Percentiles rank a stretch among this genome's conserved stretches.
Conservation (phyloP, 2,888 invertebrate genomes). For the Cephalotes varians region DNA sequence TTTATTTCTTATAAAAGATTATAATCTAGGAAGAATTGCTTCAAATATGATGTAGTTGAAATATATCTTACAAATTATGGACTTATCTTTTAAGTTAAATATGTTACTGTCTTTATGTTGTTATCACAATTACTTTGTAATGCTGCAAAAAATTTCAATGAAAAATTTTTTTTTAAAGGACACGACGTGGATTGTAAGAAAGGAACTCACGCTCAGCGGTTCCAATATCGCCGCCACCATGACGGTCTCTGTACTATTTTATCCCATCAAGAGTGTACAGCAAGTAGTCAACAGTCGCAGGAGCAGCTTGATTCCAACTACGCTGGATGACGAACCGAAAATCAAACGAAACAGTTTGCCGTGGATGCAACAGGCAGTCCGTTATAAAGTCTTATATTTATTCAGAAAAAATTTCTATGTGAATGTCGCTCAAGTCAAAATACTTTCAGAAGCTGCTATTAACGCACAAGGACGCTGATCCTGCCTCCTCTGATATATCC, state of each 20-base stretch:
- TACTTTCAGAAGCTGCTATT: conserved; percentile 81
- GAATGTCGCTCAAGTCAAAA: not conserved
- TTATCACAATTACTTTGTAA: not conserved
- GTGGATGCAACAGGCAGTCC: conserved; percentile 85
- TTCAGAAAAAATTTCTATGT: conserved; percentile 19
- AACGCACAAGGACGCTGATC: conserved; percentile 80
- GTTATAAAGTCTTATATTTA: conserved; percentile 55
- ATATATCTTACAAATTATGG: not conserved
- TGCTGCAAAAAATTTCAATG: not conserved
- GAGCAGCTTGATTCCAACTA: conserved; percentile 76
- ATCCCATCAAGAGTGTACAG: conserved; percentile 84
- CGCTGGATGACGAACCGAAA: conserved; percentile 80
- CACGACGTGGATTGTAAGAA: conserved; percentile 80
- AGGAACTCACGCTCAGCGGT: conserved; percentile 80
- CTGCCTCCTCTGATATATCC: conserved; percentile 82
- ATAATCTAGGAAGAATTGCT: not conserved
- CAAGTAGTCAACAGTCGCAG: conserved; percentile 78
- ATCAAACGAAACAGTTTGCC: conserved; percentile 83
- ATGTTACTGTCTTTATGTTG: not conserved
- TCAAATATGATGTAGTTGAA: not conserved
- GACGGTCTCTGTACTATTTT: conserved; percentile 86
- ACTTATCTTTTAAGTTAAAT: not conserved
- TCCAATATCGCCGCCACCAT: conserved; percentile 82
- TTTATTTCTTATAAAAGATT: too few species aligned
- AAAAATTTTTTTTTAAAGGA: conserved; percentile 71